Conservation (phyloP, 2,888 invertebrate species). For the Andrena dorsata region DNA sequence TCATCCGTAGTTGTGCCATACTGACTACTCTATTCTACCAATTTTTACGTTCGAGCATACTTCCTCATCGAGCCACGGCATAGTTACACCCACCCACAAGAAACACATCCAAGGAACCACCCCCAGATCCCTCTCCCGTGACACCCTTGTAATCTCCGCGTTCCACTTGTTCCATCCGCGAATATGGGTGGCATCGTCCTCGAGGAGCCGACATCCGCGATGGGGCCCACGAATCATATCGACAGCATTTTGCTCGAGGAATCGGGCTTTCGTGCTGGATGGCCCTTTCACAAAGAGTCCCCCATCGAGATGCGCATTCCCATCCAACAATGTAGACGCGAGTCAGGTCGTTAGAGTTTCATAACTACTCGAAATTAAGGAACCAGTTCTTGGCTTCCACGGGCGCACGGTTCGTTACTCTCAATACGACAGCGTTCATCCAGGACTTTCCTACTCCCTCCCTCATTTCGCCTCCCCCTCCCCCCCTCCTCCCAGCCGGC, state of each 20-base stretch:
- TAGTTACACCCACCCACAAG: too few species aligned
- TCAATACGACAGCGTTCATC: slow-evolving; percentile 16
- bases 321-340: not conserved
- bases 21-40: too few species aligned
- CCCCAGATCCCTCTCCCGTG: not conserved
- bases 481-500: not conserved
- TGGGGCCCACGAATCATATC: not conserved
- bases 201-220: not conserved
- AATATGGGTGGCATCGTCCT: not conserved
- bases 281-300: not conserved
- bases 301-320: not conserved
- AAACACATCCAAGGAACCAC: not conserved
- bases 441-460: not conserved
- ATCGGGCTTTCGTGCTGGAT: not conserved
- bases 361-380: slow-evolving; percentile 39
- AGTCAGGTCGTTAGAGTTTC: slow-evolving; percentile 31
- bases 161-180: not conserved
- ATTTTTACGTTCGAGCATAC: too few species aligned
- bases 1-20: too few species aligned
- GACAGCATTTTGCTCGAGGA: not conserved
- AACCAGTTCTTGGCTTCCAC: slow-evolving; percentile 1
- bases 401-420: slow-evolving; percentile 28
- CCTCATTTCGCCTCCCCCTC: not conserved
- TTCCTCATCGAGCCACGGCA: too few species aligned
- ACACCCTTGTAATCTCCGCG: not conserved